phyloP scores from a whole-genome alignment of 2,113 vertebrate genomes.

The Ochotona princeps region DNA sequence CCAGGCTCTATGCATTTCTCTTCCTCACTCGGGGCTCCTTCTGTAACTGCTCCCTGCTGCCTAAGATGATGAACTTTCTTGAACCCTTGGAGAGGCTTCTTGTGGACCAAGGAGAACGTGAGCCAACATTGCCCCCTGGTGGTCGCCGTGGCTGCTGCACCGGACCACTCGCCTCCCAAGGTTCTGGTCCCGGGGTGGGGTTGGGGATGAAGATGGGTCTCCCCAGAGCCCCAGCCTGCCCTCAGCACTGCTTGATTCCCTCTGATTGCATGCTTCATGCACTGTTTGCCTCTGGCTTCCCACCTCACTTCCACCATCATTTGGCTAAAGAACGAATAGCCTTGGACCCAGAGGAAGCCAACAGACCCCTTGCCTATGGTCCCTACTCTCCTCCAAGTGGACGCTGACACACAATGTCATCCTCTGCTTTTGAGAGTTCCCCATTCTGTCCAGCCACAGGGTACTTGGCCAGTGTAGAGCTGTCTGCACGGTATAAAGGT shows the following conservation, averaged over 20 bases:
- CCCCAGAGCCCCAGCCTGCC: rapidly evolving
- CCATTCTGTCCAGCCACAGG: not conserved
- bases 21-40: not conserved
- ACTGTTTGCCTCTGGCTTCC: not conserved
- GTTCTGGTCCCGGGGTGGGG: no score
- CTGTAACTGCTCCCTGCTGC: not conserved
- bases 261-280: rapidly evolving
- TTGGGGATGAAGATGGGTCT: no score
- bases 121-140: constrained; percentile 12
- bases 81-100: not conserved
- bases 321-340: not conserved
- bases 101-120: not conserved
- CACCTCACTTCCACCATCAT: not conserved
- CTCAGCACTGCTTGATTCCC: rapidly evolving
- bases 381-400: not conserved
- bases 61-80: constrained; percentile 17
- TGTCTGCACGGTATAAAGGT: rapidly evolving
- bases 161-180: not conserved
- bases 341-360: not conserved
- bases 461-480: not conserved
- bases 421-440: not conserved
- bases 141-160: not conserved
- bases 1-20: not conserved
- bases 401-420: not conserved
- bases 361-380: not conserved